Evolutionary conservation across 1,140 invertebrate genomes (phyloP).

Genomic region (Drosophila asahinai): DNA sequence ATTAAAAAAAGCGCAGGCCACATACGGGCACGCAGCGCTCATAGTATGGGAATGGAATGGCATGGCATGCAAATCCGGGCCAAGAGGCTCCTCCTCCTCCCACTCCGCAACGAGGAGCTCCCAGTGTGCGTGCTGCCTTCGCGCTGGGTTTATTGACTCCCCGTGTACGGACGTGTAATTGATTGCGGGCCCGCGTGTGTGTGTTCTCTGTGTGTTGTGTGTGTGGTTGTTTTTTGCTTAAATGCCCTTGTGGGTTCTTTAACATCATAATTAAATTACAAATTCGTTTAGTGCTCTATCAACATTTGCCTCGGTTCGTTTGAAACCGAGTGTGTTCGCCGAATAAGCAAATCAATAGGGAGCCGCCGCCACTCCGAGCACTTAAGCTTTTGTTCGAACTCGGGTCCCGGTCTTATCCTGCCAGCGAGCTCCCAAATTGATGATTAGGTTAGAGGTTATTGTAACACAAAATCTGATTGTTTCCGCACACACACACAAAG

Average conservation of each 20-base stretch:
- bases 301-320: constrained; percentile 23
- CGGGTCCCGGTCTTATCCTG: background rate
- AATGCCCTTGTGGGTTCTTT: constrained; percentile 56
- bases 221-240: constrained; percentile 24
- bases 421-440: constrained; percentile 19
- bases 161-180: constrained; percentile 29
- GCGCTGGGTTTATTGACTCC: constrained; percentile 70
- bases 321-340: constrained; percentile 6
- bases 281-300: constrained; percentile 51
- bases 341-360: constrained; percentile 32
- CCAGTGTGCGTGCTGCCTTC: constrained; percentile 41
- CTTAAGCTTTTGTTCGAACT: constrained; percentile 16
- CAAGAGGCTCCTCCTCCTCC: background rate
- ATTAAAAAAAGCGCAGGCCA: constrained; percentile 23
- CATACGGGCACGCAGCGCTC: constrained; percentile 42
- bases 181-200: constrained; percentile 8
- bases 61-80: constrained; percentile 44
- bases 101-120: background rate
- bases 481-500: background rate
- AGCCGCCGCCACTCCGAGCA: constrained; percentile 3
- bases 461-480: constrained; percentile 34
- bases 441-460: constrained; percentile 33
- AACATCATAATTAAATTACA: constrained; percentile 52
- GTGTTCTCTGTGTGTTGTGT: constrained; percentile 1
- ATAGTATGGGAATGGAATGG: constrained; percentile 10